phyloP scores from a whole-genome alignment of 2,888 invertebrate genomes.

The Uropetala carovei region DNA sequence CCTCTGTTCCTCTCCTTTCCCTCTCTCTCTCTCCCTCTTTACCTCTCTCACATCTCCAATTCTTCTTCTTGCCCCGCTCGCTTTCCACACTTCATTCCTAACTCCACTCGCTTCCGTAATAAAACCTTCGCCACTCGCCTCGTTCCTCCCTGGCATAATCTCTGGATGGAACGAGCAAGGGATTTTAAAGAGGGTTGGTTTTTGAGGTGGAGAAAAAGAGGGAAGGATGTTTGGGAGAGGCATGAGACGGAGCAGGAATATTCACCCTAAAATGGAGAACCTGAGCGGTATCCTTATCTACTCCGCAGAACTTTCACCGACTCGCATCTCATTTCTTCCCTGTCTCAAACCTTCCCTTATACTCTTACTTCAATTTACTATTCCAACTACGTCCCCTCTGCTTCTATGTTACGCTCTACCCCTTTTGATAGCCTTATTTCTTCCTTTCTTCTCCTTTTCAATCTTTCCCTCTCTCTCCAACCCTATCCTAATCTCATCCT shows the following conservation, averaged over 20 bases:
- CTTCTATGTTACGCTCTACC: background rate
- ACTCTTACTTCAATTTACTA: background rate
- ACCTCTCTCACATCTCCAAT: too few species aligned
- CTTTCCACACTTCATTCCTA: background rate
- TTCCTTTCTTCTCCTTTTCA: too few species aligned
- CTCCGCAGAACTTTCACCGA: background rate
- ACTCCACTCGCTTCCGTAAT: conserved; percentile 18
- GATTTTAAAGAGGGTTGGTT: conserved; percentile 14
- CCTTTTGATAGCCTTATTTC: too few species aligned
- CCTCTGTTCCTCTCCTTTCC: too few species aligned
- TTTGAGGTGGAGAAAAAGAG: background rate
- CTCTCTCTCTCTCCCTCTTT: too few species aligned
- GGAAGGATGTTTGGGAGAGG: background rate
- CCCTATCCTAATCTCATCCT: too few species aligned
- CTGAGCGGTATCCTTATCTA: conserved; percentile 2
- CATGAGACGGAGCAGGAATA: background rate
- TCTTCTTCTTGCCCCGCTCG: too few species aligned
- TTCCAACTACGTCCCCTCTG: background rate
- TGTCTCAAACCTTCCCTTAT: background rate
- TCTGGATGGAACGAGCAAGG: background rate
- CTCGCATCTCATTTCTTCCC: background rate
- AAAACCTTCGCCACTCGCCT: conserved; percentile 48
- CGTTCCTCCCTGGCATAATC: background rate
- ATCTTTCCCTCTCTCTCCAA: too few species aligned
- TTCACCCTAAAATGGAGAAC: background rate